Conservation (phyloP, 2,888 invertebrate genomes). For the Coecobrya sp. region DNA sequence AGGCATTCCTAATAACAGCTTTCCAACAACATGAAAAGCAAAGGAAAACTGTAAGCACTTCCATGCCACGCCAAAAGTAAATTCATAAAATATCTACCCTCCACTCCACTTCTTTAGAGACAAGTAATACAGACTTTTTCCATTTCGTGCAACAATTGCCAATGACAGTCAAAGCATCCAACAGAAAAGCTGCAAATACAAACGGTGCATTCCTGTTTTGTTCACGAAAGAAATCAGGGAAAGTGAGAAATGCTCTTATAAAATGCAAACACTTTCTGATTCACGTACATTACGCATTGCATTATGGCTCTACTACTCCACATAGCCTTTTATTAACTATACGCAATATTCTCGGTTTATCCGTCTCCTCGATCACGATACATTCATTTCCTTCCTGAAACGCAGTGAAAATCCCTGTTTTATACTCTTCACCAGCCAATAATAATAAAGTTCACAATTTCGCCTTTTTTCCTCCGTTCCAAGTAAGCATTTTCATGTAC, state of each 20-base stretch:
- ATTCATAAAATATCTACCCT: not conserved
- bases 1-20: conserved; percentile 14
- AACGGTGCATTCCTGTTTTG: not conserved
- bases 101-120: not conserved
- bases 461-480: not conserved
- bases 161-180: not conserved
- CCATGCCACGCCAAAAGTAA: conserved; percentile 14
- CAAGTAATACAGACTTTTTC: conserved; percentile 13
- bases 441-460: conserved; percentile 44
- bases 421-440: conserved; percentile 28
- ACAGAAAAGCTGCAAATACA: not conserved
- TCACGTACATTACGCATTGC: not conserved
- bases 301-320: not conserved
- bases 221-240: conserved; percentile 21
- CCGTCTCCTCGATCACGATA: conserved; percentile 16
- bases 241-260: conserved; percentile 35
- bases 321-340: not conserved
- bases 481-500: not conserved
- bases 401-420: conserved; percentile 16
- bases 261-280: conserved; percentile 11
- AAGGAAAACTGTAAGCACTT: not conserved
- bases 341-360: conserved; percentile 9
- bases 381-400: conserved; percentile 42
- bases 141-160: conserved; percentile 40
- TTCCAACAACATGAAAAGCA: not conserved